Evolutionary conservation across 92 coral and sea anemone species (phyloP).

Genomic region (Parazoanthus darwini): DNA sequence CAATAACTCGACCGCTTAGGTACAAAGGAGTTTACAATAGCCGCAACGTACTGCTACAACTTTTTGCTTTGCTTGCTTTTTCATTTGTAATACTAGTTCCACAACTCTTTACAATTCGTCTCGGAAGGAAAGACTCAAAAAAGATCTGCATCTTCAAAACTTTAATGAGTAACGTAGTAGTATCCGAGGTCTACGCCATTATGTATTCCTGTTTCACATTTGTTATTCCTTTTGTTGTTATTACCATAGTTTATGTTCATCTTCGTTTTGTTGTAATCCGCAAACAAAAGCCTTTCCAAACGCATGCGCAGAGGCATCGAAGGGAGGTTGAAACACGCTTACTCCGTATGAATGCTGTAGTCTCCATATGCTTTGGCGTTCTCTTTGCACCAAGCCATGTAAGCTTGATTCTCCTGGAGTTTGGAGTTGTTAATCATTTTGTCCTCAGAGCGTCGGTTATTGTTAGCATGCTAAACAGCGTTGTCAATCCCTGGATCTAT

Average conservation of each 20-base stretch:
- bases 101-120: neutral
- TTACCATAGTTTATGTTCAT: too few species aligned
- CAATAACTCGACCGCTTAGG: neutral
- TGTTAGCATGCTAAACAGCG: neutral
- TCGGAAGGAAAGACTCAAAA: neutral
- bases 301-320: neutral
- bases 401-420: neutral
- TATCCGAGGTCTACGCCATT: neutral
- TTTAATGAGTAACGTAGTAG: neutral
- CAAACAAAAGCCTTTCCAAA: neutral
- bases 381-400: neutral
- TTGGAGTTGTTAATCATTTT: neutral
- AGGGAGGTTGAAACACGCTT: neutral
- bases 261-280: neutral
- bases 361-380: neutral
- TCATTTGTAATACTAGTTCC: neutral
- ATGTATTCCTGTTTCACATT: neutral
- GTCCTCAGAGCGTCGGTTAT: neutral
- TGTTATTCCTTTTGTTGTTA: neutral
- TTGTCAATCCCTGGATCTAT: slow-evolving; percentile 14
- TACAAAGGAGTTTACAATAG: neutral
- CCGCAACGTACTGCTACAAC: neutral
- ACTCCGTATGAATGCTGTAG: slow-evolving; percentile 16
- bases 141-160: neutral
- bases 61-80: neutral